Conservation (phyloP, 2,113 vertebrate genomes). For the Pterophyllum scalare region DNA sequence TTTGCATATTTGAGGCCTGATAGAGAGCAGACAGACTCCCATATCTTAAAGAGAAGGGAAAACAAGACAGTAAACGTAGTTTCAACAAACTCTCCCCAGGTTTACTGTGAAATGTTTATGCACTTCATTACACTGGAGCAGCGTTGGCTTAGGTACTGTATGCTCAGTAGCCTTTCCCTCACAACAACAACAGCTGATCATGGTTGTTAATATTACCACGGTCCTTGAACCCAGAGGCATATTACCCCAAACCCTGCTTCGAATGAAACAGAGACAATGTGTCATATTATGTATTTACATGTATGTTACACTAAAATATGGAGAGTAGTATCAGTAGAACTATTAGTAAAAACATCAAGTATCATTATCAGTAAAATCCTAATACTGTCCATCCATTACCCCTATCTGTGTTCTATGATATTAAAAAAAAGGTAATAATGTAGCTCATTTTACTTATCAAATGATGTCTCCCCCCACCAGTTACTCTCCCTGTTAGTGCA, state of each 20-base stretch:
- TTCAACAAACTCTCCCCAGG: not conserved
- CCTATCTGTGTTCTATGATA: not conserved
- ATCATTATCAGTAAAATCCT: not conserved
- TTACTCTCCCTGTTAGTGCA: slow-evolving; percentile 12
- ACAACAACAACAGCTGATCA: not conserved
- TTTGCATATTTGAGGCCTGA: not conserved
- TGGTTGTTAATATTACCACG: not conserved
- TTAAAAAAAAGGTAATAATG: not conserved
- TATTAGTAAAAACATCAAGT: not conserved
- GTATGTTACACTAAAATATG: not conserved
- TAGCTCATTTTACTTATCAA: not conserved
- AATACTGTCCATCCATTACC: not conserved
- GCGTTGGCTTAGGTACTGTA: not conserved
- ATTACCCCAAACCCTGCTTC: not conserved
- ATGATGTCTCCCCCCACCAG: not conserved
- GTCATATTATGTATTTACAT: not conserved
- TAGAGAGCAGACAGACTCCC: not conserved
- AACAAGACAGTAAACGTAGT: not conserved
- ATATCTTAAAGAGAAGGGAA: not conserved
- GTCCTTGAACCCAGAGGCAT: too few species aligned
- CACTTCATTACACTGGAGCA: not conserved
- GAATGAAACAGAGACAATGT: not conserved
- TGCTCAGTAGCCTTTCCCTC: too few species aligned
- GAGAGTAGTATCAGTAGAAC: not conserved
- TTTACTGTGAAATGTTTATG: not conserved